phyloP scores from a whole-genome alignment of 2,888 invertebrate genomes.

The Chrysotoxum bicinctum region DNA sequence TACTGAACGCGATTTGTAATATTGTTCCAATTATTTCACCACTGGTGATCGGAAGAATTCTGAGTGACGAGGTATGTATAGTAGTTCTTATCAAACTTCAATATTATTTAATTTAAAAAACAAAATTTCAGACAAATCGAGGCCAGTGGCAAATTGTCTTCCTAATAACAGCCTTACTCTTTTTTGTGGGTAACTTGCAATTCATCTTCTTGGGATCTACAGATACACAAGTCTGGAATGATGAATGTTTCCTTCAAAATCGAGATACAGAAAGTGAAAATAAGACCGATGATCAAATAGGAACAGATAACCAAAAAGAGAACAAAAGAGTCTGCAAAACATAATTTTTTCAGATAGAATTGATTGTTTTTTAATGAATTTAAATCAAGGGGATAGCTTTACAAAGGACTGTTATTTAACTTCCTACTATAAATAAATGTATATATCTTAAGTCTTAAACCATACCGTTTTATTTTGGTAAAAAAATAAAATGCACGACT shows the following conservation, averaged over 20 bases:
- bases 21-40: constrained; percentile 85
- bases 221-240: constrained; percentile 86
- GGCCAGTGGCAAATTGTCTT: constrained; percentile 87
- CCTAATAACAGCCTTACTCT: constrained; percentile 85
- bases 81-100: no score
- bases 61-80: constrained; percentile 76
- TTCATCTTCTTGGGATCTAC: constrained; percentile 86
- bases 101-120: no score
- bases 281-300: neutral
- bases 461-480: no score
- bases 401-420: no score
- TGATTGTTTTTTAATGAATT: neutral
- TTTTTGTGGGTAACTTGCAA: constrained; percentile 85
- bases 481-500: no score
- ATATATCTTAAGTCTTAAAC: no score
- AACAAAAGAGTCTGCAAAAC: neutral
- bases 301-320: neutral
- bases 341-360: no score
- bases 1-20: constrained; percentile 84
- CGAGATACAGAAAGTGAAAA: neutral
- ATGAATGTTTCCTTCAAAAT: constrained; percentile 77
- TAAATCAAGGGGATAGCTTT: no score
- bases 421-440: no score
- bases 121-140: constrained; percentile 83
- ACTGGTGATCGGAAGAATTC: constrained; percentile 83